phyloP scores from a whole-genome alignment of 1,140 invertebrate genomes.

The Conopomorpha cramerella region DNA sequence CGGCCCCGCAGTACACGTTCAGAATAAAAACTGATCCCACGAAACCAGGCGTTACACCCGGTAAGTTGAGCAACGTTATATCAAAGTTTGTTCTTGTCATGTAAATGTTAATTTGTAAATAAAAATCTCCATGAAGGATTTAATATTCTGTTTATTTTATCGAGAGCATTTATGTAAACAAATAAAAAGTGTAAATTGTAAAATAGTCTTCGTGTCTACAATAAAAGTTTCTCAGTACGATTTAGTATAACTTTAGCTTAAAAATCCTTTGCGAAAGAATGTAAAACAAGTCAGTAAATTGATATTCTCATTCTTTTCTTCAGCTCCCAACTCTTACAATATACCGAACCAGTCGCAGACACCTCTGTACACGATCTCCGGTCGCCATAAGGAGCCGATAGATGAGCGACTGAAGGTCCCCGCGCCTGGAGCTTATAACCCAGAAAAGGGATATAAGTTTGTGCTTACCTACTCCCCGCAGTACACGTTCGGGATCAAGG shows the following conservation, averaged over 20 bases:
- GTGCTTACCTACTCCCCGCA: slow-evolving; percentile 67
- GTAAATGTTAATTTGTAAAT: slow-evolving; percentile 4
- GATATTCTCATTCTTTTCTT: slow-evolving; percentile 19
- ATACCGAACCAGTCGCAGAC: slow-evolving; percentile 75
- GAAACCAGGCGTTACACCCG: slow-evolving; percentile 59
- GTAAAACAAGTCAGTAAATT: too few relatives aligned
- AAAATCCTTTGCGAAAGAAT: too few relatives aligned
- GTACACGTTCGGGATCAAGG: slow-evolving; percentile 69
- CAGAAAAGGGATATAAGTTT: slow-evolving; percentile 63
- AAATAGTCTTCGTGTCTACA: too few relatives aligned
- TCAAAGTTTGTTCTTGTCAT: slow-evolving; percentile 4
- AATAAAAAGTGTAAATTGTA: too few relatives aligned
- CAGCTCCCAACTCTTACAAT: slow-evolving; percentile 80
- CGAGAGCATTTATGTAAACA: too few relatives aligned
- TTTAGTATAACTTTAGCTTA: too few relatives aligned
- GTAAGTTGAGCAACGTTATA: slow-evolving; percentile 21
- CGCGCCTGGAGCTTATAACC: slow-evolving; percentile 65
- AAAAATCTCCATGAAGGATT: slow-evolving; percentile 3
- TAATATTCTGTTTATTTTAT: too few relatives aligned
- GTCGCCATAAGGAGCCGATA: slow-evolving; percentile 71
- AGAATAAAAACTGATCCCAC: slow-evolving; percentile 54
- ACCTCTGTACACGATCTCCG: slow-evolving; percentile 81
- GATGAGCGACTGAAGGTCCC: slow-evolving; percentile 76
- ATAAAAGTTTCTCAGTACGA: too few relatives aligned
- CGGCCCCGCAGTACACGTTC: slow-evolving; percentile 63